Conservation (phyloP, 2,113 vertebrate species). For the Colaptes auratus region DNA sequence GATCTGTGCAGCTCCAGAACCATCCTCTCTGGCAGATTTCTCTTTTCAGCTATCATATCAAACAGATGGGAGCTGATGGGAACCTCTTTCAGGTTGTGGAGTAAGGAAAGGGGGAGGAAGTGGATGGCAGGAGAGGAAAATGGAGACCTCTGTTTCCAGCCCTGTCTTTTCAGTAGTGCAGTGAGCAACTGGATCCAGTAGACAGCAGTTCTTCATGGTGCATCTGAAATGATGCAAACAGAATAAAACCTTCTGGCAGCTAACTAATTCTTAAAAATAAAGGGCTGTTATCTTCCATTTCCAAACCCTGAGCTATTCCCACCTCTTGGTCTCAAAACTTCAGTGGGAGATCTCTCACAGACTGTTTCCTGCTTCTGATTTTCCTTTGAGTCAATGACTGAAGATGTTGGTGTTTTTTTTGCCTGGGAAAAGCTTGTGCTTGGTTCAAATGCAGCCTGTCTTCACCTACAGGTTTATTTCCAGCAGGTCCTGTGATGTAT, state of each 20-base stretch:
- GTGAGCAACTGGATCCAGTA: background rate
- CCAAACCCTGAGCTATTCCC: background rate
- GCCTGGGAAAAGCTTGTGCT: background rate
- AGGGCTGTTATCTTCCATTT: background rate
- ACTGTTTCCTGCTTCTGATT: background rate
- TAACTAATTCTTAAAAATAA: background rate
- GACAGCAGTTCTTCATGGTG: background rate
- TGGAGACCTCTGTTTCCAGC: background rate
- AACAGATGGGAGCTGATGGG: background rate
- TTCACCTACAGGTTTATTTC: background rate
- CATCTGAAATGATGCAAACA: background rate
- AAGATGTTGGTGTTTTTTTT: no score
- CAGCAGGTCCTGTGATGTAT: background rate
- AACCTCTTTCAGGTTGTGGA: background rate
- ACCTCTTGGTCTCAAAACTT: background rate
- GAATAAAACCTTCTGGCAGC: background rate
- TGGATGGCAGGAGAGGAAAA: background rate
- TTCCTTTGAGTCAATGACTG: background rate
- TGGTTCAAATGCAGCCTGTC: background rate
- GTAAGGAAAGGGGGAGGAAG: background rate
- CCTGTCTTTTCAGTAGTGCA: background rate
- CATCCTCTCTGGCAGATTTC: background rate
- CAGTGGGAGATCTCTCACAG: background rate
- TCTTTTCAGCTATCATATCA: background rate
- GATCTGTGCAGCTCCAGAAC: background rate